Evolutionary conservation across 2,888 invertebrate genomes (phyloP), one percentile per base, ranked within the genome.

Genomic region (Actias luna): DNA sequence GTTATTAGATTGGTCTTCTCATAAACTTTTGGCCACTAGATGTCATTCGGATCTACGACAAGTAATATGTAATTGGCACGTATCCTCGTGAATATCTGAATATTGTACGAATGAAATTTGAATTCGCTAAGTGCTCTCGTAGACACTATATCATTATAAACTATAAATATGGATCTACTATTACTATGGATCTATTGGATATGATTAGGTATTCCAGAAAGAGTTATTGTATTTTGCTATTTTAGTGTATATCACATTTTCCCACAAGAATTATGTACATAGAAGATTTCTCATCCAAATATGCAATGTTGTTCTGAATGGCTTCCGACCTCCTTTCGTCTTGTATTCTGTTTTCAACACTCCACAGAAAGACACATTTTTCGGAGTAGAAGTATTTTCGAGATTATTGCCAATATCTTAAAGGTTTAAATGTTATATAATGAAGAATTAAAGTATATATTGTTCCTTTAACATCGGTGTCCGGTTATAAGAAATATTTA

Each of bases 1-100:
- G n/a, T 71, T 73, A 76, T 72, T 74, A 69, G 66, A 68, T 65
- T 63, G 65, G 63, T 67, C 68, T 73, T 69, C 76, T 78, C 72
- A 67, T 70, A 66, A 71, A 71, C 69, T 69, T 67, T 68, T 72
- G 77, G 72, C 80, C 85, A 87, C 88, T 88, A 84, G 78, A 87
- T 75, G 86, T 86, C 88, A 84, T 76, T 83, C 82, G 72, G 76
- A 73, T 72, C 70, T 72, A 65, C 72, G 72, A 70, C 71, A 71
- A 73, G 76, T 75, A 76, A 80, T 77, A 78, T 76, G 87, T 87
- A 89, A 89, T 89, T 89, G 46, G 87, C 82, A 77, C 78, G 77
- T 76, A 72, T 76, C 65, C 69, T 72, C 72, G 75, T 70, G 70
- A 71, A 74, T 77, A 78, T 80, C 79, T 77, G 78, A 50, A 50